These are phyloP conservation scores for Archocentrus centrarchus DNA, from an alignment of 2,113 vertebrate species.

Conservation along the genomic window DNA sequence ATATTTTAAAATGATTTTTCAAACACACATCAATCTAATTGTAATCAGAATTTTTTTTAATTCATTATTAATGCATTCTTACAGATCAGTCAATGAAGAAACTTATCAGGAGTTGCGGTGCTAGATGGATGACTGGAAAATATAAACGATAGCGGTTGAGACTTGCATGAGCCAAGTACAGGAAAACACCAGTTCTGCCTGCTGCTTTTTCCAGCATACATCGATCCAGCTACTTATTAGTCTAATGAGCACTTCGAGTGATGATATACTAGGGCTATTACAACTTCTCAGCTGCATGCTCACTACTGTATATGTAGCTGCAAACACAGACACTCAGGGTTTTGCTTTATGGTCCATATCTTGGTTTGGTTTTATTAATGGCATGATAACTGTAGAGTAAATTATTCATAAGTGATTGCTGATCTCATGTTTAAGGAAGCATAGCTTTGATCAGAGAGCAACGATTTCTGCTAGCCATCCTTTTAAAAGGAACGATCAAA, in stretches of 20 bases:
- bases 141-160: background rate
- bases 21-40: background rate
- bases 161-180: background rate
- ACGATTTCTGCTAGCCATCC: conserved; percentile 30
- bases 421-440: conserved; percentile 58
- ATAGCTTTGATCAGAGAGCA: conserved; percentile 49
- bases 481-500: conserved; percentile 53
- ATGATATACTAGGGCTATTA: conserved; percentile 15
- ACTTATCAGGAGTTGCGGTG: background rate
- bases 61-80: background rate
- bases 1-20: background rate
- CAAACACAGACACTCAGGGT: conserved; percentile 23
- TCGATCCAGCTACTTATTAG: conserved; percentile 40
- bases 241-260: conserved; percentile 34
- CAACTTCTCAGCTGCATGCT: conserved; percentile 7
- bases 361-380: conserved; percentile 58
- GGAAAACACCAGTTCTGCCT: conserved; percentile 12
- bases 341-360: conserved; percentile 27
- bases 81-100: background rate
- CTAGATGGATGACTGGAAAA: background rate
- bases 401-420: conserved; percentile 65
- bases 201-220: conserved; percentile 13
- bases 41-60: background rate
- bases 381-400: conserved; percentile 68
- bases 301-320: conserved; percentile 15